phyloP scores from a whole-genome alignment of 2,888 invertebrate genomes.

The Crepidodera aurea region DNA sequence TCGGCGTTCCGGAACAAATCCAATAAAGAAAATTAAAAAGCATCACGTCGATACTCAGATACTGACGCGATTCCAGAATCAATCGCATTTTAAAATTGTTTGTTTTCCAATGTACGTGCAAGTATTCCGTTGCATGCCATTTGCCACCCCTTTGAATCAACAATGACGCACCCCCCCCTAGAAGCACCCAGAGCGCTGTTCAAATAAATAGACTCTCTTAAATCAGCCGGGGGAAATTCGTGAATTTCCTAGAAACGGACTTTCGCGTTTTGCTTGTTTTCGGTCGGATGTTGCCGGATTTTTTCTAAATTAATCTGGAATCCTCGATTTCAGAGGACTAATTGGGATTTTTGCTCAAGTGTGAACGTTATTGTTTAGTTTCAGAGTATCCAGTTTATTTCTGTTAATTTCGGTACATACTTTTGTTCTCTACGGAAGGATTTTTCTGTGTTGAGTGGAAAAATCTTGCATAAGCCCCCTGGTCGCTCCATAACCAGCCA shows the following conservation, averaged over 20 bases:
- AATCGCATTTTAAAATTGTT: constrained; percentile 40
- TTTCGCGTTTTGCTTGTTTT: constrained; percentile 19
- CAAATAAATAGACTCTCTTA: constrained; percentile 33
- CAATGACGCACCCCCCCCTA: not conserved
- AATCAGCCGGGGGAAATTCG: constrained; percentile 30
- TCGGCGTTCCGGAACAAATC: constrained; percentile 12
- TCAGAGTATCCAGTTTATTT: too few species aligned
- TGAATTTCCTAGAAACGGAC: constrained; percentile 18
- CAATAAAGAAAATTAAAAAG: constrained; percentile 37
- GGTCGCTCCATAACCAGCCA: too few species aligned
- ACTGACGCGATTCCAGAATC: constrained; percentile 35
- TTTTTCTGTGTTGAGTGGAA: too few species aligned
- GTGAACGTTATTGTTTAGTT: not conserved
- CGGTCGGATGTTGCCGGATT: constrained; percentile 5
- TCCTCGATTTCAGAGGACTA: not conserved
- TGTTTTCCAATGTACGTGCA: constrained; percentile 29
- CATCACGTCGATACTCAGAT: constrained; percentile 24
- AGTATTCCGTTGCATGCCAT: constrained; percentile 32
- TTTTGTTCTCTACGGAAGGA: too few species aligned
- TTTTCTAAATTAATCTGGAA: constrained; percentile 23
- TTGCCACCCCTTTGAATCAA: constrained; percentile 20
- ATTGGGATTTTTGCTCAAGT: not conserved
- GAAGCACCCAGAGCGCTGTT: constrained; percentile 19
- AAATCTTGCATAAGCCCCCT: too few species aligned
- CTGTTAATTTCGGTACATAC: too few species aligned